phyloP scores from a whole-genome alignment of 2,113 vertebrate genomes.

The Picathartes gymnocephalus region DNA sequence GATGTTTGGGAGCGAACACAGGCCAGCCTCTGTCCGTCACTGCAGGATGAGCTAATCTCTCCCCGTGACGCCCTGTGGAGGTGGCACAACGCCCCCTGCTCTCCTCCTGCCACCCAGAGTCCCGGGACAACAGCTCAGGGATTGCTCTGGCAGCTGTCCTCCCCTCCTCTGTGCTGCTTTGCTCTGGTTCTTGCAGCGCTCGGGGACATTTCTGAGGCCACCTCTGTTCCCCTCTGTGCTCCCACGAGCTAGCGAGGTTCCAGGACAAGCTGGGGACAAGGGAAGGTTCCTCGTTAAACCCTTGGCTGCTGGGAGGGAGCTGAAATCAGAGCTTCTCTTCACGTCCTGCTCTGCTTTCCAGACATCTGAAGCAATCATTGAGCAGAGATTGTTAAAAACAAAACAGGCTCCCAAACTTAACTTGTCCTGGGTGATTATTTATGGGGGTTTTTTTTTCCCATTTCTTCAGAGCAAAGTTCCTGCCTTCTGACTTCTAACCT shows the following conservation, averaged over 20 bases:
- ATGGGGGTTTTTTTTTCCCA: accelerated
- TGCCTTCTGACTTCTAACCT: background rate
- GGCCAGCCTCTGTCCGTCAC: conserved; percentile 5
- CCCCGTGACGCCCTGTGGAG: background rate
- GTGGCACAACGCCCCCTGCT: background rate
- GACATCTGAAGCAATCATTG: background rate
- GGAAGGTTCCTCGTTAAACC: background rate
- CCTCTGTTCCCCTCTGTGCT: background rate
- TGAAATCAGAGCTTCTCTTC: background rate
- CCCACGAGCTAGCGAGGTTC: background rate
- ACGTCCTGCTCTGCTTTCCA: background rate
- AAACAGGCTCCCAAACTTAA: background rate
- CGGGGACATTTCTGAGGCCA: background rate
- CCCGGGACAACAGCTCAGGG: background rate
- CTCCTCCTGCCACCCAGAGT: background rate
- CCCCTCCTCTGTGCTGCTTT: background rate
- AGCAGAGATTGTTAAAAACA: background rate
- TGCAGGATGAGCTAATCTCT: conserved; percentile 38
- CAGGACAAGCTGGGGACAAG: background rate
- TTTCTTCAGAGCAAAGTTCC: background rate
- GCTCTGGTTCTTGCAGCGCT: background rate
- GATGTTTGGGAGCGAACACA: background rate
- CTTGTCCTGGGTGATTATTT: background rate
- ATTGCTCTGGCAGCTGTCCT: background rate
- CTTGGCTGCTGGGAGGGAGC: background rate